Evolutionary conservation across 2,113 vertebrate genomes (phyloP), one percentile per base, ranked within the genome.

Genomic region (Clarias batrachus): DNA sequence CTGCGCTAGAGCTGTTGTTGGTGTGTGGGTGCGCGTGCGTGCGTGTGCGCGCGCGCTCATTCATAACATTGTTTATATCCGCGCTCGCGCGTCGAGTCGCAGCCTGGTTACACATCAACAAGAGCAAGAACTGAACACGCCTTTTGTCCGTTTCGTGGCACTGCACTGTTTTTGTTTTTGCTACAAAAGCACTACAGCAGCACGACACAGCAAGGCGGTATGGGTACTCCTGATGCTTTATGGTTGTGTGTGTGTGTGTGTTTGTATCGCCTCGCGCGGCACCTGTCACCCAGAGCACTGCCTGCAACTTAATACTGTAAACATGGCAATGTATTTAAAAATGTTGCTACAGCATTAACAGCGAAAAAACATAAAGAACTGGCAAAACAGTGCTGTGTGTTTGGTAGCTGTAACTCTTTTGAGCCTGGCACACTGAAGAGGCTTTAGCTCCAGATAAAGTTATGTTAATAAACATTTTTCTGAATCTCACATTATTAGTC

Each of bases 61-160:
- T 33, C 62, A 79, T 66, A 27, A 85, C 74, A 65, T 9, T 85
- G 84, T 85, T 85, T 85, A 65, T 77, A 30, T 85, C 41, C 41
- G 60, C 12, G 84, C 60, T 77, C 83, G 7, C 41, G 70, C 83
- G 19, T 56, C 48, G 9, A 0, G 62, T 68, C 74, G 12, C 60
- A 77, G 4, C 5, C 27, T 17, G 4, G 48, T 85, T 77, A 66
- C 78, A 25, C 14, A 65, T n/a, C 62, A 57, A 41, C 82, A 33
- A 52, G 30, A 76, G 27, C 83, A 84, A 41, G n/a, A 17, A 14
- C 48, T 54, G 27, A 76, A n/a, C 73, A 52, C 7, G 41, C 73
- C 12, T n/a, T 73, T 48, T 41, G 23, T 56, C 25, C 5, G 5
- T 56, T 54, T n/a, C 27, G 19, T 48, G 21, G 13, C 27, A 6